Evolutionary conservation across 2,888 invertebrate species (phyloP), one percentile per base, ranked within the genome.

Genomic region (Nasonia oneida): DNA sequence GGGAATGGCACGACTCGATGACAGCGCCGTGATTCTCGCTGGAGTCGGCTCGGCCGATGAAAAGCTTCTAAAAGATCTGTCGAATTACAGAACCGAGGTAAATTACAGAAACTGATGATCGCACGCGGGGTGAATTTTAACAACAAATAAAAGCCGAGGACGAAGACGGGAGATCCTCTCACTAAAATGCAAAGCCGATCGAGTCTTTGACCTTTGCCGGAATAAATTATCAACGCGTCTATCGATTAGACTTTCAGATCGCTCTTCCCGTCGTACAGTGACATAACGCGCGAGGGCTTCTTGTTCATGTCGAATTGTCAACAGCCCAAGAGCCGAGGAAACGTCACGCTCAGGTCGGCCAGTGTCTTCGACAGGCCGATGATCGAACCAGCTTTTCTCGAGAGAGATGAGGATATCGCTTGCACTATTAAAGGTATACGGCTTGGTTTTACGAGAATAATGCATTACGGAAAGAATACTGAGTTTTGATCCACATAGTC

Each of bases 321-420:
- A 88, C 96, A 97, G 90, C 96, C 98, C 0, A 94, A 94, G 76
- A 97, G 97, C 87, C 94, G 96, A 81, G 98, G 98, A 0, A 93
- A 92, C 3, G 93, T 98, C 4, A 94, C 94, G 1, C 91, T 97
- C 1, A 92, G 92, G 18, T 95, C 95, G 57, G 91, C 92, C 47
- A 95, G 95, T 90, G 95, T 96, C 10, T 92, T 94, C 0, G 94
- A 94, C 14, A 95, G 95, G 33, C 97, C 97, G 0, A 91, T 94
- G 0, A 96, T 98, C 64, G 95, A 98, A 91, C 96, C 97, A 0
- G 96, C 96, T 87, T 98, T 97, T 91, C 93, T 98, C 86, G 93
- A 95, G 61, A 93, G 95, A 3, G 91, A 93, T 1, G 92, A 94
- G 73, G 97, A 98, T 91, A 92, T 96, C 6, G 90, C 91, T 1